Evolutionary conservation across 2,888 invertebrate species (phyloP).

Genomic region (Anticlea derivata): DNA sequence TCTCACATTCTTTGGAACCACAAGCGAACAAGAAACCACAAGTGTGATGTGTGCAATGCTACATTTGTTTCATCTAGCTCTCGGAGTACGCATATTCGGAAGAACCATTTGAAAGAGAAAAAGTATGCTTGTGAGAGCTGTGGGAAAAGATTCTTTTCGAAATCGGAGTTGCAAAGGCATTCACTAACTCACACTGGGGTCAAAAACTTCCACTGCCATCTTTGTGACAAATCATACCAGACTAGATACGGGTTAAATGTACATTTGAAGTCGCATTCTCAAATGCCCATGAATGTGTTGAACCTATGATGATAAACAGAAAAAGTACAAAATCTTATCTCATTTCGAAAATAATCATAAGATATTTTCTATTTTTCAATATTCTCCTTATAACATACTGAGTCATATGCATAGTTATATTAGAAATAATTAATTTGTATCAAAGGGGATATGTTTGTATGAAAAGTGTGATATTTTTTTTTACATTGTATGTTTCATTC

Average conservation of each 20-base stretch:
- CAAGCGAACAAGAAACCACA: constrained; percentile 72
- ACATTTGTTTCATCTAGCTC: constrained; percentile 77
- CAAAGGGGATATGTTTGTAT: too few relatives aligned
- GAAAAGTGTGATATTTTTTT: too few relatives aligned
- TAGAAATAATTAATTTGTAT: too few relatives aligned
- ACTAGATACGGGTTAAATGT: constrained; percentile 77
- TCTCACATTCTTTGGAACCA: constrained; percentile 78
- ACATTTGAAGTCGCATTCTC: constrained; percentile 73
- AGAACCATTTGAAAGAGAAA: constrained; percentile 76
- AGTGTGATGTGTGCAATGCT: constrained; percentile 76
- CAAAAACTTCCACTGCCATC: constrained; percentile 76
- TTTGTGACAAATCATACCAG: constrained; percentile 78
- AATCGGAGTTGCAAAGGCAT: constrained; percentile 74
- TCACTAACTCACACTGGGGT: constrained; percentile 75
- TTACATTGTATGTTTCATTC: too few relatives aligned
- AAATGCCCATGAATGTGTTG: constrained; percentile 49
- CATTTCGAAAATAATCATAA: too few relatives aligned
- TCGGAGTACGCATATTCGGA: constrained; percentile 71
- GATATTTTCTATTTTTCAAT: too few relatives aligned
- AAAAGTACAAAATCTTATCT: constrained; percentile 6
- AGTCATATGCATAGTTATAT: too few relatives aligned
- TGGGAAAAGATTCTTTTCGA: constrained; percentile 73
- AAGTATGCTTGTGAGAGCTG: constrained; percentile 77
- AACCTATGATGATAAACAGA: constrained; percentile 46
- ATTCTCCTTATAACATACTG: too few relatives aligned